Conservation (phyloP, 2,113 vertebrate genomes). For the Zosterops pallidus region DNA sequence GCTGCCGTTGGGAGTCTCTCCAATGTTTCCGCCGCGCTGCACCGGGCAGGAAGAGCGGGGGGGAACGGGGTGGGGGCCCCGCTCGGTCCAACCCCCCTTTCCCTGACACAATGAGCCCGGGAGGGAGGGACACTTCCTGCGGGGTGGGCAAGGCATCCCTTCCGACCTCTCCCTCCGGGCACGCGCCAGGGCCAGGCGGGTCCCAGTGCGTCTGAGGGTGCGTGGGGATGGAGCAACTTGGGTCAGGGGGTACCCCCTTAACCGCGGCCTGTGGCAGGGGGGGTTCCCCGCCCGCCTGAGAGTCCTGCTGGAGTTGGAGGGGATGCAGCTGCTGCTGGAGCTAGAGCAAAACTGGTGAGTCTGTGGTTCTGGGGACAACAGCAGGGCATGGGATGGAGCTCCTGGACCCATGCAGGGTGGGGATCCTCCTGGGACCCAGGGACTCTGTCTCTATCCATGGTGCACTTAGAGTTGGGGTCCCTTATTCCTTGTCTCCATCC, state of each 20-base stretch:
- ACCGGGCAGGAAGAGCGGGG: slow-evolving; percentile 17
- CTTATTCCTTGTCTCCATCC: not conserved
- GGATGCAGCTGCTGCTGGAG: slow-evolving; percentile 75
- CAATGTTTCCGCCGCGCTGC: not conserved
- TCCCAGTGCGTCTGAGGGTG: not conserved
- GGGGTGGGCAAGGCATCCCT: not conserved
- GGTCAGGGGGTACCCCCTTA: not conserved
- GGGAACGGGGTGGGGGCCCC: not conserved
- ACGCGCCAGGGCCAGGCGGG: not conserved
- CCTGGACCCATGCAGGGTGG: not conserved
- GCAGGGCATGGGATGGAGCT: not conserved
- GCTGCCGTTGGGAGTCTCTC: not conserved
- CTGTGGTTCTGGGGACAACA: fast-evolving
- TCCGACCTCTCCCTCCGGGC: not conserved
- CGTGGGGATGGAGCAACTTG: fast-evolving
- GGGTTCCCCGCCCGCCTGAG: slow-evolving; percentile 73
- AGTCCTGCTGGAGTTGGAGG: slow-evolving; percentile 79
- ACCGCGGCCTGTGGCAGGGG: slow-evolving; percentile 13
- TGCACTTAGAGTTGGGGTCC: not conserved
- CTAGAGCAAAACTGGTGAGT: slow-evolving; percentile 87
- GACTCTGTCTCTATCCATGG: not conserved
- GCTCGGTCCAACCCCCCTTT: not conserved
- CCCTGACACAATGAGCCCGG: not conserved
- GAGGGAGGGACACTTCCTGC: slow-evolving; percentile 49
- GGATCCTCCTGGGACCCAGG: not conserved